Conservation (phyloP, 92 coral and sea anemone species). For the Epizoanthus rinbou region DNA sequence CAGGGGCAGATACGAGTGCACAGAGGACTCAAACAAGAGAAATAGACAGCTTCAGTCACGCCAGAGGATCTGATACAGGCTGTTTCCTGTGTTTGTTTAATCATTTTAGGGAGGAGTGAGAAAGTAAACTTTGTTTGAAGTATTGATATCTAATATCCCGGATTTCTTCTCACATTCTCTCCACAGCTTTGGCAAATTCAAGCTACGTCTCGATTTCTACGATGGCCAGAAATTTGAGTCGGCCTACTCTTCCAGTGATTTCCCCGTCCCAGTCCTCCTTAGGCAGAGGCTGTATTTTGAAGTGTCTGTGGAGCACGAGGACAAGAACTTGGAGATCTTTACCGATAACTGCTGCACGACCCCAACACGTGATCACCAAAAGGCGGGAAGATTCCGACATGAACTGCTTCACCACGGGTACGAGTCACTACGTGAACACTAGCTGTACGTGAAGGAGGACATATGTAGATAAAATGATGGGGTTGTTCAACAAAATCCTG, state of each 20-base stretch:
- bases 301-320: slow-evolving; percentile 80
- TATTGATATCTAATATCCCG: background rate
- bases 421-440: background rate
- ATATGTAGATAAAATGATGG: no score
- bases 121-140: background rate
- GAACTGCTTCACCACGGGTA: slow-evolving; percentile 84
- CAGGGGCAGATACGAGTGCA: no score
- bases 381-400: slow-evolving; percentile 79
- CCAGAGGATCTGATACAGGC: no score
- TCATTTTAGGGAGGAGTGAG: no score
- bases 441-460: no score
- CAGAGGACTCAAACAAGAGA: no score
- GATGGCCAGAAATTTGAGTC: slow-evolving; percentile 54
- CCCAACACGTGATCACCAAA: slow-evolving; percentile 82
- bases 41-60: no score
- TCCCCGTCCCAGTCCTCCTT: slow-evolving; percentile 71
- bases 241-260: slow-evolving; percentile 65
- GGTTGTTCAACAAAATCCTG: no score
- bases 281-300: slow-evolving; percentile 80
- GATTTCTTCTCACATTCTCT: background rate
- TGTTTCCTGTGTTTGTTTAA: no score
- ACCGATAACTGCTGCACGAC: slow-evolving; percentile 86
- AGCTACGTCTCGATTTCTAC: slow-evolving; percentile 76
- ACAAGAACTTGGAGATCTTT: slow-evolving; percentile 70
- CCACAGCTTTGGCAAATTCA: slow-evolving; percentile 73